Evolutionary conservation across 35 echinoderm and acorn worm genomes (phyloP), one percentile per base, ranked within the genome.

Genomic region (Ophioderma brevispina): DNA sequence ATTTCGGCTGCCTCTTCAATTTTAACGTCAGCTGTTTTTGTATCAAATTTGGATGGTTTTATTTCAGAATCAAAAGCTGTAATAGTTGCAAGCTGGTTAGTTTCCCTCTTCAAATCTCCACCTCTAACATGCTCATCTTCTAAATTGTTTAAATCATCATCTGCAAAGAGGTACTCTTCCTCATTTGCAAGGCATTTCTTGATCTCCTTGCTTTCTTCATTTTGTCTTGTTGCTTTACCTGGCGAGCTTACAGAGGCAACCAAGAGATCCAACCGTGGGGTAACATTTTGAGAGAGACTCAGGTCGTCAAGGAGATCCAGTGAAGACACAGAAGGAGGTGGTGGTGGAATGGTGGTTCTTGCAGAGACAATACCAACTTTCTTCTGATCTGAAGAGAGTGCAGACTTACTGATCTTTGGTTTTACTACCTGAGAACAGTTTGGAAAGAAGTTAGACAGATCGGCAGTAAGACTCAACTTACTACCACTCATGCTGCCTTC

Each of bases 261-360:
- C n/a, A 70, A 25, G 59, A 70, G n/a, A 3, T 70, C 59, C 5
- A 70, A 6, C 4, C n/a, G 10, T 13, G 28, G 17, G 25, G 81
- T 86, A 17, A 42, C 23, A 55, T 86, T 85, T 38, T 90, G 78
- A 11, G 78, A 59, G 1, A 86, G 34, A 55, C 86, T 92, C 50
- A 98, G 89, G 36, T 98, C 96, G 80, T 98, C 96, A 18, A 98
- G 89, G 52, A 92, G 76, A 77, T 98, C 96, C 25, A 98, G 86
- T 81, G 89, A 87, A 21, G 96, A 94, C 1, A 94, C 59, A 6
- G 89, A 92, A 18, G 96, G 96, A 50, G 96, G 89, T 40, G 87
- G 64, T 23, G 95, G 92, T 32, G 95, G 95, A 14, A 91, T 78
- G 35, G 23, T 46, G 31, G 23, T 37, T 38, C 38, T 55, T 70